Evolutionary conservation across 2,113 vertebrate species (phyloP), one percentile per base, ranked within the genome.

Genomic region (Platichthys flesus): DNA sequence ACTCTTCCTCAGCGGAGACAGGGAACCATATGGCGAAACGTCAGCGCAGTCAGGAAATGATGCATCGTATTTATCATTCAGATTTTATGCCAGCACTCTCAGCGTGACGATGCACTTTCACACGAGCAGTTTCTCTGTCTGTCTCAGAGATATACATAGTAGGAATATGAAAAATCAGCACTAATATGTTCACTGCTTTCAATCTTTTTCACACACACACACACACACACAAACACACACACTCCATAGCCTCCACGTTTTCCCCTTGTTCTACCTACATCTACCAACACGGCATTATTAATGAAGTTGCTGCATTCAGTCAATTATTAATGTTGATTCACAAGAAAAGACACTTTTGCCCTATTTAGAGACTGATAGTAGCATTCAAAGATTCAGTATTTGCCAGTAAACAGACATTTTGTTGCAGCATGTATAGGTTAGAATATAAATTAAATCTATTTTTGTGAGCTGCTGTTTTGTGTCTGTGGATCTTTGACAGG

Each of bases 21-120:
- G 5, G 21, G 21, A 55, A 76, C 54, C 85, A 77, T 79, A 80
- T 62, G 75, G 62, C 58, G 49, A 35, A 76, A 63, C 54, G n/a
- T 78, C 60, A 81, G 65, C 47, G 59, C 24, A 37, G 37, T 52
- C 45, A 47, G 45, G 16, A 47, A 47, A 13, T 63, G 58, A 79
- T 8, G 69, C 69, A 14, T 13, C 20, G 52, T 55, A 58, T 77
- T 77, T 51, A 81, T 80, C 52, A 81, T 70, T 64, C 51, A 67
- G 15, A 76, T 76, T 42, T 74, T 56, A 49, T 74, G 69, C 62
- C 63, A 26, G 18, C 2, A 15, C 5, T 51, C 45, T 59, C 3
- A 28, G 55, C 47, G 26, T 8, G 20, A 76, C 40, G 23, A 28
- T 56, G 58, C 60, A 23, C 57, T 82, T 67, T 69, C 28, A 68